Percentiles rank a stretch among this genome's conserved stretches.
These are phyloP conservation scores for Megastigmus dorsalis DNA, from an alignment of 2,888 invertebrate species.

Conservation along the genomic window DNA sequence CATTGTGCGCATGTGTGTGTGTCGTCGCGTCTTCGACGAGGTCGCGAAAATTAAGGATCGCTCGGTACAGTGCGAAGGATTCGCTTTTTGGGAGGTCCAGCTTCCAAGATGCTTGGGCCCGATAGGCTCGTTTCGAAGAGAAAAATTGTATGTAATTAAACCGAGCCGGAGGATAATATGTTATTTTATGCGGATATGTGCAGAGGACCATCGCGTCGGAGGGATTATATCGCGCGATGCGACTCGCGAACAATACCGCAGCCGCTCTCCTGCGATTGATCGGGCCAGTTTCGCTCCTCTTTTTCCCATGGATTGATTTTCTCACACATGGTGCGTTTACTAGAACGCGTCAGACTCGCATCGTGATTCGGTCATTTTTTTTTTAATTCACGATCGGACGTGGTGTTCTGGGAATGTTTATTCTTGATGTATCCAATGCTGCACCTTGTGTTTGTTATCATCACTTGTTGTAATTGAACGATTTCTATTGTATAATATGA, in stretches of 20 bases:
- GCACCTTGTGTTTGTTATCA: too few relatives aligned
- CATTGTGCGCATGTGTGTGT: too few relatives aligned
- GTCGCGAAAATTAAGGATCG: conserved; percentile 7
- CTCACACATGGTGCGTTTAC: too few relatives aligned
- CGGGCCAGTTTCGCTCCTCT: background rate
- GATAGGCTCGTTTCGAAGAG: background rate
- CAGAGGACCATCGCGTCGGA: background rate
- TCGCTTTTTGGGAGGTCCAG: conserved; percentile 22
- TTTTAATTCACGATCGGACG: too few relatives aligned
- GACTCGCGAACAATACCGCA: background rate
- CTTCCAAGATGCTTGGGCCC: conserved; percentile 2
- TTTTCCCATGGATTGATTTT: background rate
- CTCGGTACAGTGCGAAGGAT: too few relatives aligned
- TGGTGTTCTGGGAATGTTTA: too few relatives aligned
- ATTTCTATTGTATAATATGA: too few relatives aligned
- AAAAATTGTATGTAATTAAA: conserved; percentile 30
- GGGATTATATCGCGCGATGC: background rate
- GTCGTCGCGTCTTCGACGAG: too few relatives aligned
- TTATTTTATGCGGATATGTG: background rate
- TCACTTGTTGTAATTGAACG: too few relatives aligned
- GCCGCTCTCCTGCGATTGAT: too few relatives aligned
- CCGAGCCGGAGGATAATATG: conserved; percentile 5
- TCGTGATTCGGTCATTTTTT: background rate
- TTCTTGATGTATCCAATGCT: too few relatives aligned
- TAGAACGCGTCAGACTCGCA: background rate